Evolutionary conservation across 2,797 vertebrate genomes (phyloP).

Genomic region (Pteronotus mesoamericanus): DNA sequence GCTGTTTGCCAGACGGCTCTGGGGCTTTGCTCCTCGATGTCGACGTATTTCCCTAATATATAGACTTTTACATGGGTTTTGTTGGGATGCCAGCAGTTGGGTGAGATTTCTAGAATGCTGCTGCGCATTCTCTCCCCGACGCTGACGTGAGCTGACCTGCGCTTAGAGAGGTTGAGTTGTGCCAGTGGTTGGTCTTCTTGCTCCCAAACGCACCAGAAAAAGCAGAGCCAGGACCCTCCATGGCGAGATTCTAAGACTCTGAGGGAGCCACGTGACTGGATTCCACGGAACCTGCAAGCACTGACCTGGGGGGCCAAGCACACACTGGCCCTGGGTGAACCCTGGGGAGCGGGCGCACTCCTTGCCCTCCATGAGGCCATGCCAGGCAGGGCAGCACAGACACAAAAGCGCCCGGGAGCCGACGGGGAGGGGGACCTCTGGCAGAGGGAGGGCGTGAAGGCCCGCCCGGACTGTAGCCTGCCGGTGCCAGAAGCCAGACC

Average conservation of each 20-base stretch:
- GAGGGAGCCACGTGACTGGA: neutral
- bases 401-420: too few species aligned
- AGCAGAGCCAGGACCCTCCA: neutral
- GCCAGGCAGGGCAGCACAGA: neutral
- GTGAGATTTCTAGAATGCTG: fast-evolving
- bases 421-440: too few species aligned
- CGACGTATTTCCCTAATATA: fast-evolving
- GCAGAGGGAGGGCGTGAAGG: fast-evolving
- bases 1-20: fast-evolving
- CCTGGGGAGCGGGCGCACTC: fast-evolving
- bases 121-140: fast-evolving
- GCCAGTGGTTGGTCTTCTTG: fast-evolving
- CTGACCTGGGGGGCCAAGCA: fast-evolving
- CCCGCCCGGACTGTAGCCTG: too few species aligned
- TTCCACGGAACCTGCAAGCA: fast-evolving
- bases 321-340: neutral
- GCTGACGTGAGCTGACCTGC: neutral
- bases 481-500: neutral
- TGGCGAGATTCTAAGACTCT: too few species aligned
- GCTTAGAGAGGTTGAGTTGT: neutral
- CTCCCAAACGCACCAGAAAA: neutral
- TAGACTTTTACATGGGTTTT: too few species aligned
- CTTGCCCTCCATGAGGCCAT: neutral
- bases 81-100: too few species aligned
- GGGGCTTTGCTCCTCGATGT: fast-evolving